phyloP scores from a whole-genome alignment of 2,113 vertebrate species.

The Probosciger aterrimus region DNA sequence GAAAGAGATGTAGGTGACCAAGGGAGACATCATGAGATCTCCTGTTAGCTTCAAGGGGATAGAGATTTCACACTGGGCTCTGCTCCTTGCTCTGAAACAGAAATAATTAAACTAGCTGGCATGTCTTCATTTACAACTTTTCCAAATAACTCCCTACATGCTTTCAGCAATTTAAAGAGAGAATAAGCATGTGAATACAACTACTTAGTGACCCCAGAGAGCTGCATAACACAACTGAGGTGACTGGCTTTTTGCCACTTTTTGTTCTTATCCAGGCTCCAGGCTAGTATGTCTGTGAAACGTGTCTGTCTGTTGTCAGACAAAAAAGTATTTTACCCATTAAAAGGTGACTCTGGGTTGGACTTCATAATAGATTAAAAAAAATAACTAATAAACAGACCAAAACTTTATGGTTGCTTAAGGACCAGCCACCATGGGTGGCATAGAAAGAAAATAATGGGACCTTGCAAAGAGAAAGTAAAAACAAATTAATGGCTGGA shows the following conservation, averaged over 20 bases:
- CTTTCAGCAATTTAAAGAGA: background rate
- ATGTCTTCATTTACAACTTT: background rate
- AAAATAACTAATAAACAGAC: background rate
- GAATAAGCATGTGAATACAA: background rate
- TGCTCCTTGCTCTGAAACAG: background rate
- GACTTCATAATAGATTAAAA: background rate
- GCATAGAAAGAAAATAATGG: background rate
- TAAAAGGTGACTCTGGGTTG: background rate
- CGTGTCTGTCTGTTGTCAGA: background rate
- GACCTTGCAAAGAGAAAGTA: background rate
- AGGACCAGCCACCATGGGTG: background rate
- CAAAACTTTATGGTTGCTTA: background rate
- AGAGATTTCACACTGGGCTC: background rate
- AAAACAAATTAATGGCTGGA: background rate
- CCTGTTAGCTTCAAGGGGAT: background rate
- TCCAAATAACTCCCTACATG: background rate
- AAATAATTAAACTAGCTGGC: background rate
- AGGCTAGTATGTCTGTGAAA: background rate
- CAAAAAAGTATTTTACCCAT: background rate
- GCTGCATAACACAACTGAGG: background rate
- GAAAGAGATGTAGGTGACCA: background rate
- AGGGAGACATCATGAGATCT: background rate
- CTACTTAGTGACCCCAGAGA: background rate
- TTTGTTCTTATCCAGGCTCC: background rate
- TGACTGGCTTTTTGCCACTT: background rate